These are phyloP conservation scores for Pyralis farinalis DNA, from an alignment of 2,888 invertebrate genomes.

Conservation along the genomic window DNA sequence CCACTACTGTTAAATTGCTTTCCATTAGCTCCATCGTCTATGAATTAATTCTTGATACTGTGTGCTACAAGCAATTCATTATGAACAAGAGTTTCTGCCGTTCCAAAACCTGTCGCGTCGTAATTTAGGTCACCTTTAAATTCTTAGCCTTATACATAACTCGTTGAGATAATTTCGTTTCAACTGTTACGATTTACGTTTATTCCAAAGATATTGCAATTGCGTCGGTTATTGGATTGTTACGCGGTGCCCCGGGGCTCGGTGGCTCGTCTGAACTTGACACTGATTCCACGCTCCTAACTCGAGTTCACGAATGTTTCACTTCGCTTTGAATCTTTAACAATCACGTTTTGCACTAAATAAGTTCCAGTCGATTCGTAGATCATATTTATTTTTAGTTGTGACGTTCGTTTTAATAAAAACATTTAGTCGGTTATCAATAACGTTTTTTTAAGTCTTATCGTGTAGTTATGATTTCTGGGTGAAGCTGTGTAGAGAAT, in stretches of 20 bases:
- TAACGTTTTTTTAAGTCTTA: too few species aligned
- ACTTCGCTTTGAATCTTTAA: not conserved
- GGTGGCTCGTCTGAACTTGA: slow-evolving; percentile 29
- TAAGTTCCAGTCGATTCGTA: not conserved
- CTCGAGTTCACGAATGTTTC: slow-evolving; percentile 9
- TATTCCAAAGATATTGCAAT: slow-evolving; percentile 18
- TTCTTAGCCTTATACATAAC: not conserved
- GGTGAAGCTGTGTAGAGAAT: too few species aligned
- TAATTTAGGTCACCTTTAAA: slow-evolving; percentile 19
- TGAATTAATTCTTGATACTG: not conserved
- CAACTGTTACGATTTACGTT: slow-evolving; percentile 20
- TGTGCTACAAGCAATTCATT: not conserved
- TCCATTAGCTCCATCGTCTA: slow-evolving; percentile 6
- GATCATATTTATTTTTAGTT: slow-evolving; percentile 2
- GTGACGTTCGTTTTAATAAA: not conserved
- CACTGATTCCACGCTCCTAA: slow-evolving; percentile 26
- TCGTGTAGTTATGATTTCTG: too few species aligned
- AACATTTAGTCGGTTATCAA: not conserved
- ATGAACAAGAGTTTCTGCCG: slow-evolving; percentile 7
- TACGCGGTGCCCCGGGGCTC: slow-evolving; percentile 24
- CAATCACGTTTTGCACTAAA: not conserved
- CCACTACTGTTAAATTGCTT: slow-evolving; percentile 10
- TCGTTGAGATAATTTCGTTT: slow-evolving; percentile 13
- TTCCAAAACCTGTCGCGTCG: slow-evolving; percentile 18
- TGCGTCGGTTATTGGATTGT: slow-evolving; percentile 21